Conservation (phyloP, 2,888 invertebrate genomes). For the Aproaerema taeniolella region DNA sequence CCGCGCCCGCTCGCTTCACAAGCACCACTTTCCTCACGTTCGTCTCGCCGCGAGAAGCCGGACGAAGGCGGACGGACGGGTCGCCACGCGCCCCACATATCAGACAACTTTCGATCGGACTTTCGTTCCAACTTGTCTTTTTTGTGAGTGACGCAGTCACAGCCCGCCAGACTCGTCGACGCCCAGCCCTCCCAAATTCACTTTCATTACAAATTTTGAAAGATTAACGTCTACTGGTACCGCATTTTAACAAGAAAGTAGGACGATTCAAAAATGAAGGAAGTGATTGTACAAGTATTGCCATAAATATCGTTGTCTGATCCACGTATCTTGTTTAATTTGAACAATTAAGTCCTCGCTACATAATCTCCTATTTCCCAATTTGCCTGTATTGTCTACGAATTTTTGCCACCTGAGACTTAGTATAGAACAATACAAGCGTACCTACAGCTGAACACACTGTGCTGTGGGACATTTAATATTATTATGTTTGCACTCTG, state of each 20-base stretch:
- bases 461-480: too few relatives aligned
- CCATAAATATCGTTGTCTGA: too few relatives aligned
- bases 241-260: too few relatives aligned
- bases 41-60: slow-evolving; percentile 42
- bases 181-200: slow-evolving; percentile 46
- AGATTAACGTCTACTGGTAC: slow-evolving; percentile 14
- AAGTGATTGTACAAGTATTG: slow-evolving; percentile 7
- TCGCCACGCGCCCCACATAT: slow-evolving; percentile 67
- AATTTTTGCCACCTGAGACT: too few relatives aligned
- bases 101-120: slow-evolving; percentile 73
- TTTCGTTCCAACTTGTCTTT: slow-evolving; percentile 66
- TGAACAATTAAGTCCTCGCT: too few relatives aligned
- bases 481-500: slow-evolving; percentile 26
- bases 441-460: too few relatives aligned
- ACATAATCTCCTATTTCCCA: too few relatives aligned
- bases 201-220: slow-evolving; percentile 42
- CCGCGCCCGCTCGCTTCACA: slow-evolving; percentile 28
- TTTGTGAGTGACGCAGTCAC: slow-evolving; percentile 46
- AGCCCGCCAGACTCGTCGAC: slow-evolving; percentile 53
- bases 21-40: slow-evolving; percentile 47
- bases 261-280: slow-evolving; percentile 2
- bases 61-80: slow-evolving; percentile 32
- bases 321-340: too few relatives aligned
- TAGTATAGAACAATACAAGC: too few relatives aligned
- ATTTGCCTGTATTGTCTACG: too few relatives aligned